These are phyloP conservation scores for Bradypodion pumilum DNA, from an alignment of 2,797 vertebrate genomes.

Conservation along the genomic window DNA sequence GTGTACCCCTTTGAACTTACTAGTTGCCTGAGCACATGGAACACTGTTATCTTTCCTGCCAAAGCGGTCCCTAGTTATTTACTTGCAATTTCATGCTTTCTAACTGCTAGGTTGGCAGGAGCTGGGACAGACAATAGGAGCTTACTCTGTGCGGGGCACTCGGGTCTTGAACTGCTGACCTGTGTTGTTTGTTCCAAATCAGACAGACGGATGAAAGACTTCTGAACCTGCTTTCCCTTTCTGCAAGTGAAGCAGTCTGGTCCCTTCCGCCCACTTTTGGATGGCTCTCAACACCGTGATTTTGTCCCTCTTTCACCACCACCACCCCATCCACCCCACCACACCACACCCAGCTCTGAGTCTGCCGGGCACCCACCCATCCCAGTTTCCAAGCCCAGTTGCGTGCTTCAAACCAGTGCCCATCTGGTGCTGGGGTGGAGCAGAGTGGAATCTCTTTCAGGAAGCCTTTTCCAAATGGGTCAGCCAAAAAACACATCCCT, in stretches of 20 bases:
- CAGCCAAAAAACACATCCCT: slow-evolving; percentile 10
- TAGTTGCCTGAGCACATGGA: no score
- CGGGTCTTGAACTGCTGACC: no score
- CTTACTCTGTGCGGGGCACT: no score
- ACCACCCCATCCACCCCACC: no score
- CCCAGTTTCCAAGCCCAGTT: neutral
- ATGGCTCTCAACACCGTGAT: no score
- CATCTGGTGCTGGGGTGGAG: neutral
- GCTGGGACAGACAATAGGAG: no score
- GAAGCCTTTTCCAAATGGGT: slow-evolving; percentile 22
- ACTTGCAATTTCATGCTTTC: no score
- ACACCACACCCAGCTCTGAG: neutral
- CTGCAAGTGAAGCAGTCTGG: neutral
- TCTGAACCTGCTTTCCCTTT: neutral
- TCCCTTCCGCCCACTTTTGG: neutral
- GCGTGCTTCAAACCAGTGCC: neutral
- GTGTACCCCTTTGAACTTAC: no score
- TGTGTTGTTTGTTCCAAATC: neutral
- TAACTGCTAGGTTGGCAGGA: no score
- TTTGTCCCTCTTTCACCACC: neutral
- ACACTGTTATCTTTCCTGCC: no score
- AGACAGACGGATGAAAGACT: neutral
- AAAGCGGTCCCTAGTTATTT: no score
- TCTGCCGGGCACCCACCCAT: neutral
- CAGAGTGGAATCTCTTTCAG: slow-evolving; percentile 3